Evolutionary conservation across 2,113 vertebrate species (phyloP), one percentile per base, ranked within the genome.

Genomic region (Edolisoma coerulescens): DNA sequence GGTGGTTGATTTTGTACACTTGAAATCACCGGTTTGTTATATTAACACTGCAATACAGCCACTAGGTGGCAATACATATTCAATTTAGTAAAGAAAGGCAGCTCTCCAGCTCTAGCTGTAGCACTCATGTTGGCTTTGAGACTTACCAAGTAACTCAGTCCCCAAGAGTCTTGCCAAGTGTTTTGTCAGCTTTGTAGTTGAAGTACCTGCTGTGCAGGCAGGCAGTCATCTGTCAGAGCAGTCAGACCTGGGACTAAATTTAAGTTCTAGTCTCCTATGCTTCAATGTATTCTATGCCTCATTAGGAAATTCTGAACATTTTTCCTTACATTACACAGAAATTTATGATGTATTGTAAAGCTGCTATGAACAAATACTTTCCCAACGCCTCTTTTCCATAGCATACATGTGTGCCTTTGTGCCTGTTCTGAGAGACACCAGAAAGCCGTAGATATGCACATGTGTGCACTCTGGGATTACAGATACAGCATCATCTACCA

Each of bases 41-140:
- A 37, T 24, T 77, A 57, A 57, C 61, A 45, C 19, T 24, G 54
- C 35, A 60, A 22, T 24, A 37, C 2, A 60, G 41, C 91, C 96
- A 93, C 60, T 61, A 97, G 97, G 65, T 96, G 97, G 96, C 96
- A 96, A 94, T 83, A 88, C 35, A 61, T 79, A 42, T 82, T 95
- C 81, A 94, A 86, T 64, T 84, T 93, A 68, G 64, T 35, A 89
- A 68, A 78, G 39, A 33, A 45, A 54, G 52, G 19, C 33, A 74
- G 22, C 21, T 67, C 8, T 21, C 12, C 1, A 1, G 30, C 47
- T 83, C 30, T 13, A 21, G 33, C 16, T 39, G 69, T 33, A 23
- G 14, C 33, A 23, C 16, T 91, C 41, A 5, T 6, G 35, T 37
- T 41, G 27, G 17, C 35, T 86, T 69, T 77, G 75, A 70, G 32